Conservation (phyloP, 2,888 invertebrate species). For the Thysanoteuthis rhombus region DNA sequence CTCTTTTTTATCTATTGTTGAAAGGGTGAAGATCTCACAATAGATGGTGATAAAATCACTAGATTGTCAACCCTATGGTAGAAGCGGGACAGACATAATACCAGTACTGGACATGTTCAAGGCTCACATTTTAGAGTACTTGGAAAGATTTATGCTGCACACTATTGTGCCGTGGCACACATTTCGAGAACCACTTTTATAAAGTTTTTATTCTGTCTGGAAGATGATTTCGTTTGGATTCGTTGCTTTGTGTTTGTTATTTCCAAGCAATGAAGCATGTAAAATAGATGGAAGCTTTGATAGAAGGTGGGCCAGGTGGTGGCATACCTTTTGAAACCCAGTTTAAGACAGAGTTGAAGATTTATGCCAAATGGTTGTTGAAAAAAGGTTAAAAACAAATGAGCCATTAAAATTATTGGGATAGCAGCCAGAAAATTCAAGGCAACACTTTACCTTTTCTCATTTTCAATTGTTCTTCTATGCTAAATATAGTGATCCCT, state of each 20-base stretch:
- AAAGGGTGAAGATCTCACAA: too few relatives aligned
- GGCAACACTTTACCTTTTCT: background rate
- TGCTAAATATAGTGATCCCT: too few relatives aligned
- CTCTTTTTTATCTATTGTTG: too few relatives aligned
- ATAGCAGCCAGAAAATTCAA: background rate
- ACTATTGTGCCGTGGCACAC: too few relatives aligned
- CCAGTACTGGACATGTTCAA: too few relatives aligned
- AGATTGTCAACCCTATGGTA: too few relatives aligned
- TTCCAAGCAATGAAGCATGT: background rate
- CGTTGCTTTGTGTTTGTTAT: background rate
- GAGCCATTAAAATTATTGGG: constrained; percentile 12
- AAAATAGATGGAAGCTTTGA: background rate
- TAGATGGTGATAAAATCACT: too few relatives aligned
- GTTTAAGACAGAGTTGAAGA: background rate
- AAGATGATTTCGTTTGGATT: background rate
- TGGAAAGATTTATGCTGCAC: too few relatives aligned
- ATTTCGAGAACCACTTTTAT: too few relatives aligned
- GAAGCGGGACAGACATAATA: too few relatives aligned
- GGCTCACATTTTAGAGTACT: too few relatives aligned
- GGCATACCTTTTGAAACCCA: background rate
- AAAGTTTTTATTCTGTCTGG: too few relatives aligned
- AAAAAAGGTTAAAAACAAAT: constrained; percentile 12
- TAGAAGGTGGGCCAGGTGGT: background rate
- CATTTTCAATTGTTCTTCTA: background rate
- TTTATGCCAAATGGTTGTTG: background rate